phyloP scores from a whole-genome alignment of 2,797 vertebrate genomes.

The Tauraco hartlaubi region DNA sequence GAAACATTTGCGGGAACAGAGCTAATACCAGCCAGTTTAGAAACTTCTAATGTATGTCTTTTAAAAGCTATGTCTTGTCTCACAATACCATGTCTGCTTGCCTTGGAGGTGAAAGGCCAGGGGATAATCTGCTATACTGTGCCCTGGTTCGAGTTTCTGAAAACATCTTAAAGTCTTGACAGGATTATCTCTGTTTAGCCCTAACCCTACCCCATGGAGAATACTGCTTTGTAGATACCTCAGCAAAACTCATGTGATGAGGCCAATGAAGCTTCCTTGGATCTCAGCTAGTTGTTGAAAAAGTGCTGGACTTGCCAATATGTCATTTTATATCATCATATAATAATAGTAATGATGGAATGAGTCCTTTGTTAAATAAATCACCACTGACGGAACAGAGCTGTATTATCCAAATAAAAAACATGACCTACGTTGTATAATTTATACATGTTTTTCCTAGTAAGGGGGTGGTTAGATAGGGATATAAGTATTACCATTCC shows the following conservation, averaged over 20 bases:
- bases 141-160: conserved; percentile 41
- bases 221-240: not conserved
- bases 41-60: not conserved
- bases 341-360: not conserved
- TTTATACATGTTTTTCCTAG: not conserved
- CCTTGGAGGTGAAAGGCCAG: conserved; percentile 33
- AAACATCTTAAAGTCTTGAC: conserved; percentile 55
- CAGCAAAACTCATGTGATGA: conserved; percentile 11
- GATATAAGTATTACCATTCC: not conserved
- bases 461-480: not conserved
- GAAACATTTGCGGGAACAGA: not conserved
- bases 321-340: not conserved
- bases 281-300: not conserved
- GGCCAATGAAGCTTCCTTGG: not conserved
- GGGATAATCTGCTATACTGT: conserved; percentile 54
- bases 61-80: not conserved
- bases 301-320: not conserved
- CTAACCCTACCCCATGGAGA: not conserved
- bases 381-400: not conserved
- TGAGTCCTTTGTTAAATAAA: not conserved
- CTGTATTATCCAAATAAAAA: not conserved
- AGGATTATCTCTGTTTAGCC: conserved; percentile 41
- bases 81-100: not conserved
- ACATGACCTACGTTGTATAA: not conserved
- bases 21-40: not conserved